These are phyloP conservation scores for Beris chalybata DNA, from an alignment of 2,888 invertebrate genomes.

Conservation along the genomic window DNA sequence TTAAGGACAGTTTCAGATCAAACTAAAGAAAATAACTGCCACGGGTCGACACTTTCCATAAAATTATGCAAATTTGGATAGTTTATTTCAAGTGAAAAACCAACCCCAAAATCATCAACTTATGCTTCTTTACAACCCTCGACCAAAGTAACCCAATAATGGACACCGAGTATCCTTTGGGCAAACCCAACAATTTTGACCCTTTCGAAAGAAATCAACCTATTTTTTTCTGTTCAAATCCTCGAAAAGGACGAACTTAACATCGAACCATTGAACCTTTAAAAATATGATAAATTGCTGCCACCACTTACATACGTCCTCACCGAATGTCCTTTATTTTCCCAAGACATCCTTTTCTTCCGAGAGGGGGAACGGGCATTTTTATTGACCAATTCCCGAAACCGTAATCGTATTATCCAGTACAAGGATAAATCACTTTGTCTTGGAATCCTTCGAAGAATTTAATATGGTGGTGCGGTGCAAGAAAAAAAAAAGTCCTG, in stretches of 20 bases:
- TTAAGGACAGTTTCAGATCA: too few species aligned
- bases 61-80: conserved; percentile 35
- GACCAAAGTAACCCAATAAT: conserved; percentile 13
- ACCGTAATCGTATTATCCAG: conserved; percentile 38
- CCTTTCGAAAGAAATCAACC: too few species aligned
- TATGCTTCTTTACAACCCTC: conserved; percentile 4
- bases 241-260: neutral
- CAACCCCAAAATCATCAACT: too few species aligned
- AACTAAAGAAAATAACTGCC: conserved; percentile 8
- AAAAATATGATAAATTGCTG: conserved; percentile 38
- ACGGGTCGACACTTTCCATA: conserved; percentile 26
- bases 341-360: neutral
- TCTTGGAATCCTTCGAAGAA: conserved; percentile 17
- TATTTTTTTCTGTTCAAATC: neutral
- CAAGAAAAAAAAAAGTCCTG: neutral
- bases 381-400: conserved; percentile 38
- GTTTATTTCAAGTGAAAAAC: neutral
- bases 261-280: conserved; percentile 20
- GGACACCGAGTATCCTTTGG: conserved; percentile 18
- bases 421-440: conserved; percentile 34
- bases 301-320: neutral
- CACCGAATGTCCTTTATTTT: too few species aligned
- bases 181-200: conserved; percentile 5
- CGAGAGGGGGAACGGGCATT: neutral
- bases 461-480: conserved; percentile 14